phyloP scores from a whole-genome alignment of 2,797 vertebrate genomes.

The Emys orbicularis region DNA sequence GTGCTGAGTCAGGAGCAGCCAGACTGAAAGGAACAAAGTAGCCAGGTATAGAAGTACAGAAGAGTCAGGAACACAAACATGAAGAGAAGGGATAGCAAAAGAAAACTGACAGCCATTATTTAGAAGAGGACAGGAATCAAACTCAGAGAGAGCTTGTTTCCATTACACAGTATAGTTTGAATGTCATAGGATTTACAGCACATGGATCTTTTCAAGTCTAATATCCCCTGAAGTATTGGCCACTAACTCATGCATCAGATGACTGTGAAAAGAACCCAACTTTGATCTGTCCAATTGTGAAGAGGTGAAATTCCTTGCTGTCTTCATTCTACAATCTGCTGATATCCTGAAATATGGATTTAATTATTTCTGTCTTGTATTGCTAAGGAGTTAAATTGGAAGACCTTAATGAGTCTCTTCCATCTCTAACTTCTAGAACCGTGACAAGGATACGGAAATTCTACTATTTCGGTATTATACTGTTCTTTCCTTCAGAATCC shows the following conservation, averaged over 20 bases:
- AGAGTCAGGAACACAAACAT: conserved; percentile 57
- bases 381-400: too few relatives aligned
- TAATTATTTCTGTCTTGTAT: background rate
- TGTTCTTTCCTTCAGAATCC: background rate
- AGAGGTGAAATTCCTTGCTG: background rate
- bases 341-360: background rate
- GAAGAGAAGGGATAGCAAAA: conserved; percentile 37
- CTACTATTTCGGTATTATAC: background rate
- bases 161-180: background rate
- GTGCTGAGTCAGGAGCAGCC: conserved; percentile 64
- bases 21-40: conserved; percentile 55
- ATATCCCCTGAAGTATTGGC: background rate
- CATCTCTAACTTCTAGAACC: background rate
- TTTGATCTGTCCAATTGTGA: background rate
- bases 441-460: background rate
- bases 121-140: background rate
- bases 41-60: conserved; percentile 65
- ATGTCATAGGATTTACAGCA: conserved; percentile 33
- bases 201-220: conserved; percentile 3
- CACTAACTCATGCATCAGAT: rapidly evolving
- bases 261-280: background rate
- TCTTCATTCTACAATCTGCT: background rate
- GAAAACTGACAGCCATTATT: background rate
- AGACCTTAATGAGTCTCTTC: background rate
- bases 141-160: background rate